These are phyloP conservation scores for Rhizoglyphus robini DNA, from an alignment of 1,140 invertebrate genomes.

Conservation along the genomic window DNA sequence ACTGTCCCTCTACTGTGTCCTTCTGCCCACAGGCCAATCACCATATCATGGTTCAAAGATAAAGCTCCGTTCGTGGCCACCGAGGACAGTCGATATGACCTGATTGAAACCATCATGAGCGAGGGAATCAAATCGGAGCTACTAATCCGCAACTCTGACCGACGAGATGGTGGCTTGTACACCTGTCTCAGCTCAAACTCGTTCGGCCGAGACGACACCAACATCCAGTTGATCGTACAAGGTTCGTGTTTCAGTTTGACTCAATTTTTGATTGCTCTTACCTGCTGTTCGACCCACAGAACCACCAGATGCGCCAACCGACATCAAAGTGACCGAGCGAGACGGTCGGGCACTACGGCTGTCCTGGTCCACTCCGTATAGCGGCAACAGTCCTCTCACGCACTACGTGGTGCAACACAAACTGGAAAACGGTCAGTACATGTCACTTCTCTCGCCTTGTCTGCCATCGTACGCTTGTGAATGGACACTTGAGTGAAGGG, in stretches of 20 bases:
- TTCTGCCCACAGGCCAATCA: constrained; percentile 29
- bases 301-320: constrained; percentile 35
- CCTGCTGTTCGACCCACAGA: constrained; percentile 30
- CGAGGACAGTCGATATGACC: constrained; percentile 23
- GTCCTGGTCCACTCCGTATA: constrained; percentile 36
- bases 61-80: constrained; percentile 26
- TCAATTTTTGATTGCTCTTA: constrained; percentile 8
- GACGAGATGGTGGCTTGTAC: constrained; percentile 37
- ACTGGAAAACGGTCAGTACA: constrained; percentile 27
- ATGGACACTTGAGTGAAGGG: too few relatives aligned
- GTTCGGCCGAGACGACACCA: constrained; percentile 33
- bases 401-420: constrained; percentile 35
- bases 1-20: background rate
- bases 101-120: constrained; percentile 23
- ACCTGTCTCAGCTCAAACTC: constrained; percentile 35
- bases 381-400: constrained; percentile 40
- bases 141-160: constrained; percentile 30
- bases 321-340: constrained; percentile 33
- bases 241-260: constrained; percentile 30
- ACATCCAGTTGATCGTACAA: constrained; percentile 36
- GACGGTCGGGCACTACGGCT: constrained; percentile 33
- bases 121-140: constrained; percentile 29
- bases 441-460: background rate
- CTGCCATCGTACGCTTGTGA: background rate
- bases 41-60: constrained; percentile 33